Base-by-base conservation (phyloP, 2,888 invertebrate species). In the Dicyrtomina minuta region DNA sequence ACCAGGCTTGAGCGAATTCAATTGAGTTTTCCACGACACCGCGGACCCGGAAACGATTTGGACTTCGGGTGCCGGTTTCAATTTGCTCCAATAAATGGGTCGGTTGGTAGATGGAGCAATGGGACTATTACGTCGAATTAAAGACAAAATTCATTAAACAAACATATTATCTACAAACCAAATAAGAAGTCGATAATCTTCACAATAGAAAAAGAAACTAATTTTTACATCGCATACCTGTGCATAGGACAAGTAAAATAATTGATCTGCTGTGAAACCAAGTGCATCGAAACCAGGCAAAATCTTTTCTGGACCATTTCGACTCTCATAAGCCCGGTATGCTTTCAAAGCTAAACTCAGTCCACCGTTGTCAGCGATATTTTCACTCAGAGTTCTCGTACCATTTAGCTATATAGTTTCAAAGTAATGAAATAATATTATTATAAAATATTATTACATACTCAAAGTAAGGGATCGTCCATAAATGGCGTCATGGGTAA, bases 181-280 rank as follows among this genome's bases (percentile, higher is more conserved):
- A n/a, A n/a, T n/a, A n/a, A n/a, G n/a, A n/a, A n/a, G n/a, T n/a
- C n/a, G n/a, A n/a, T n/a, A n/a, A n/a, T n/a, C n/a, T n/a, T n/a
- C n/a, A n/a, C n/a, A n/a, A n/a, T n/a, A n/a, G n/a, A n/a, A n/a
- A n/a, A n/a, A n/a, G n/a, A n/a, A n/a, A n/a, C n/a, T n/a, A n/a
- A n/a, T n/a, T n/a, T n/a, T n/a, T 8, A 33, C 33, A 33, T 33
- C 33, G 3, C 33, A 33, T 59, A 59, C 59, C 59, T 59, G 59
- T 39, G 59, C 59, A 33, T 33, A 59, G n/a, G 59, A 59, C 15
- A 59, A n/a, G 17, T 27, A 39, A 59, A 59, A 27, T n/a, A 59
- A 13, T 33, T 59, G 59, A n/a, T 59, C 59, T 2, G 26, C 17
- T 27, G 33, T 33, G 20, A 33, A 59, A 5, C 4, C 12, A 3